Percentiles rank a stretch among this genome's conserved stretches.
phyloP scores from a whole-genome alignment of 2,797 vertebrate genomes.

The Gambelia wislizenii region DNA sequence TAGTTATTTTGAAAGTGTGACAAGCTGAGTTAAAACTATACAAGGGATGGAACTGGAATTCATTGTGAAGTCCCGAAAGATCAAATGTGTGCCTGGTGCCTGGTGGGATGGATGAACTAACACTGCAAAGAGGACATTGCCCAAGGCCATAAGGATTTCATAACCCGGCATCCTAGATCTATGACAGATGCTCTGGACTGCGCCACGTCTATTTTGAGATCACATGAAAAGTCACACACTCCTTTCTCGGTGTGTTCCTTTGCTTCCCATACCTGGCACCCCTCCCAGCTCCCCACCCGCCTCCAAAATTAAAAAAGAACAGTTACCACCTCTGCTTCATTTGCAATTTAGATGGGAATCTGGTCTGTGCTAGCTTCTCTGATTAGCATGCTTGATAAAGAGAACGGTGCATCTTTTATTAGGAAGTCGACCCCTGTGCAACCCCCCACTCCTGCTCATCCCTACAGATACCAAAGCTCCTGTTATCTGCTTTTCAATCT shows the following conservation, averaged over 20 bases:
- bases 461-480: not conserved
- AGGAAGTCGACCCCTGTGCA: not conserved
- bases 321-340: constrained; percentile 2
- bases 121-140: not conserved
- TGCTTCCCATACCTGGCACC: constrained; percentile 4
- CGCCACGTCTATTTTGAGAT: not conserved
- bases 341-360: constrained; percentile 60
- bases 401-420: constrained; percentile 41
- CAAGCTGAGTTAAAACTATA: too few species aligned
- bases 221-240: not conserved
- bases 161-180: not conserved
- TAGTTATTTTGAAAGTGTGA: not conserved
- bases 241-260: not conserved
- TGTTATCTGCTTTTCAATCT: not conserved
- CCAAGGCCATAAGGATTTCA: not conserved
- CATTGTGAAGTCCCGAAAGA: not conserved
- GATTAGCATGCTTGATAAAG: constrained; percentile 60
- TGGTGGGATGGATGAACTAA: not conserved
- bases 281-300: not conserved
- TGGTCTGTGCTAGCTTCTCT: constrained; percentile 52
- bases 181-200: not conserved
- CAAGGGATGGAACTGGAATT: not conserved
- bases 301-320: not conserved
- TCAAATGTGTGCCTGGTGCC: not conserved
- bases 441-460: not conserved